Conservation (phyloP, 1,140 invertebrate genomes). For the Aphelinus certus region DNA sequence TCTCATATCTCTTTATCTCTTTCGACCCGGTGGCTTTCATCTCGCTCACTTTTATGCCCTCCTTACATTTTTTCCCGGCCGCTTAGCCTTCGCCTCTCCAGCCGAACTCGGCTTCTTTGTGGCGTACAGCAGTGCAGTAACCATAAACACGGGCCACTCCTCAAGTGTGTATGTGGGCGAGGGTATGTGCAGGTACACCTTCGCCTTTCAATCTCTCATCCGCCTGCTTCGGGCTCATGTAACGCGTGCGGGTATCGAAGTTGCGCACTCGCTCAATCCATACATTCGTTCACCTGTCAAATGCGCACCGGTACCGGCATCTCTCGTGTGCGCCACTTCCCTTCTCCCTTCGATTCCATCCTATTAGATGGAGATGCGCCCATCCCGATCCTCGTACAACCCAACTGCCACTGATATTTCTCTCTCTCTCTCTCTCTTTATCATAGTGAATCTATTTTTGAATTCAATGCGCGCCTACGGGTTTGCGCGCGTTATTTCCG, state of each 20-base stretch:
- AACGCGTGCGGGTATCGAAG: too few relatives aligned
- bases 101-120: too few relatives aligned
- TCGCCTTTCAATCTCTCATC: too few relatives aligned
- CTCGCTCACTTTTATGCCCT: conserved; percentile 15
- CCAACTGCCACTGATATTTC: not conserved
- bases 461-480: too few relatives aligned
- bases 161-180: too few relatives aligned
- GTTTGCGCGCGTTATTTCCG: too few relatives aligned
- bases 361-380: not conserved
- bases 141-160: conserved; percentile 13
- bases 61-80: not conserved
- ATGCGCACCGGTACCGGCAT: conserved; percentile 28
- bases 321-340: not conserved
- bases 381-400: not conserved
- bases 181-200: too few relatives aligned
- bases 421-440: too few relatives aligned
- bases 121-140: not conserved
- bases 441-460: too few relatives aligned
- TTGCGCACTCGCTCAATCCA: too few relatives aligned
- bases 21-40: not conserved
- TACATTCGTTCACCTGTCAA: conserved; percentile 39
- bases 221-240: too few relatives aligned
- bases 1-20: conserved; percentile 12
- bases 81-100: not conserved
- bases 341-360: not conserved